phyloP scores from a whole-genome alignment of 2,113 vertebrate genomes.

The Hemichromis elongatus region DNA sequence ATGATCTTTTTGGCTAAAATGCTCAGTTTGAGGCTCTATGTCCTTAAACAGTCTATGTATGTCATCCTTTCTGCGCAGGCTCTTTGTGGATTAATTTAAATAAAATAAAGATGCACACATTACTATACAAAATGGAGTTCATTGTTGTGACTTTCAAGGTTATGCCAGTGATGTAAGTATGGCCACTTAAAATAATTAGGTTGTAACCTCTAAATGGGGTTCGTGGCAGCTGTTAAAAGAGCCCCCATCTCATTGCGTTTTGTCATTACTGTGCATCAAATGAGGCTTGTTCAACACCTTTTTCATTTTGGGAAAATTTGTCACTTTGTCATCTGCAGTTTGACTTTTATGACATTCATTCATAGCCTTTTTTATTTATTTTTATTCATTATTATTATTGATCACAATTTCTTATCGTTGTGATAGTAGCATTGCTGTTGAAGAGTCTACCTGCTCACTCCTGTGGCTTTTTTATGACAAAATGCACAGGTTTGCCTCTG shows the following conservation, averaged over 20 bases:
- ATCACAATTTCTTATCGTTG: not conserved
- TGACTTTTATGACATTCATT: not conserved
- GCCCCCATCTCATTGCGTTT: not conserved
- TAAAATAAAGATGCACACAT: conserved; percentile 9
- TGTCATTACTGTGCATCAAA: not conserved
- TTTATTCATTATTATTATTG: not conserved
- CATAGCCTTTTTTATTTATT: not conserved
- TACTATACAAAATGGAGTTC: conserved; percentile 6
- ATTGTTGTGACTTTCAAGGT: conserved; percentile 27
- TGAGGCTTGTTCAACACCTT: not conserved
- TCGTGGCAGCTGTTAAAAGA: conserved; percentile 1
- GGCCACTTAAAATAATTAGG: conserved; percentile 52
- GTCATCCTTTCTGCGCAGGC: not conserved
- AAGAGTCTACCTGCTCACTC: not conserved
- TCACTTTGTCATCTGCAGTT: not conserved
- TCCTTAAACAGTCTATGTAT: not conserved
- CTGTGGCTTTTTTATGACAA: not conserved
- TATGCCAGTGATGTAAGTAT: not conserved
- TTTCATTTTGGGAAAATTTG: not conserved
- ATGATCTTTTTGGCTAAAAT: not conserved
- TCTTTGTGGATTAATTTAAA: conserved; percentile 3
- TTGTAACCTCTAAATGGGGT: conserved; percentile 28
- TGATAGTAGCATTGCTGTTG: not conserved
- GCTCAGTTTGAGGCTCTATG: not conserved
- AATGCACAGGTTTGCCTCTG: not conserved